These are phyloP conservation scores for Amiota communis DNA, from an alignment of 2,888 invertebrate species.

Conservation along the genomic window DNA sequence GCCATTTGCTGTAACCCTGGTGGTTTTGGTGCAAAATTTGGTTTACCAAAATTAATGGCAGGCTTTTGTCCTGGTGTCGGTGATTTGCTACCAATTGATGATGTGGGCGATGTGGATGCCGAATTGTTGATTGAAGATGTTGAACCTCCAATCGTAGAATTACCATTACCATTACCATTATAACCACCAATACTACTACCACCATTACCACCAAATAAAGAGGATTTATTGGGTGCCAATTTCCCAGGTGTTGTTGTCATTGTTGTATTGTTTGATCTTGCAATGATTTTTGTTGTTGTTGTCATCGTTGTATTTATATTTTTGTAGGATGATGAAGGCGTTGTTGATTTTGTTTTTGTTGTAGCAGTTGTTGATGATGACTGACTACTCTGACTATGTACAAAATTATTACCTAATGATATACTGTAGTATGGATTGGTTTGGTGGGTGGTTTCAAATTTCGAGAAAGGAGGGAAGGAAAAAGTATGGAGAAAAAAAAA, in stretches of 20 bases:
- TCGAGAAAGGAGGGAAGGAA: slow-evolving; percentile 6
- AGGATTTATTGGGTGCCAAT: slow-evolving; percentile 71
- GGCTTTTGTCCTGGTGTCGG: slow-evolving; percentile 69
- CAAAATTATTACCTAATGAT: slow-evolving; percentile 72
- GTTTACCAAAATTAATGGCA: slow-evolving; percentile 80
- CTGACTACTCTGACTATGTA: slow-evolving; percentile 70
- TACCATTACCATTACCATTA: slow-evolving; percentile 42
- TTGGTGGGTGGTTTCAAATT: slow-evolving; percentile 18
- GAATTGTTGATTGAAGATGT: slow-evolving; percentile 9
- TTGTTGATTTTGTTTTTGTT: slow-evolving; percentile 50
- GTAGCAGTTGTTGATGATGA: slow-evolving; percentile 59
- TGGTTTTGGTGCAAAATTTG: slow-evolving; percentile 88
- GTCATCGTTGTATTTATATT: slow-evolving; percentile 49
- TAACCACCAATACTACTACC: slow-evolving; percentile 40
- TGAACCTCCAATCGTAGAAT: slow-evolving; percentile 49
- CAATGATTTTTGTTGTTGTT: slow-evolving; percentile 39
- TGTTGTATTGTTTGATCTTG: slow-evolving; percentile 26
- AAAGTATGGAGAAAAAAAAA: slow-evolving; percentile 32
- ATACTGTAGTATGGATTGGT: slow-evolving; percentile 63
- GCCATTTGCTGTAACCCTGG: slow-evolving; percentile 76
- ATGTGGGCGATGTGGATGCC: slow-evolving; percentile 19
- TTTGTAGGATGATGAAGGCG: slow-evolving; percentile 35
- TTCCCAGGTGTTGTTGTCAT: slow-evolving; percentile 52
- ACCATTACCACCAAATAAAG: slow-evolving; percentile 64
- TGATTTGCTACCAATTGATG: slow-evolving; percentile 57